These are phyloP conservation scores for Mactra quadrangularis DNA, from an alignment of 1,140 invertebrate species.

Conservation along the genomic window DNA sequence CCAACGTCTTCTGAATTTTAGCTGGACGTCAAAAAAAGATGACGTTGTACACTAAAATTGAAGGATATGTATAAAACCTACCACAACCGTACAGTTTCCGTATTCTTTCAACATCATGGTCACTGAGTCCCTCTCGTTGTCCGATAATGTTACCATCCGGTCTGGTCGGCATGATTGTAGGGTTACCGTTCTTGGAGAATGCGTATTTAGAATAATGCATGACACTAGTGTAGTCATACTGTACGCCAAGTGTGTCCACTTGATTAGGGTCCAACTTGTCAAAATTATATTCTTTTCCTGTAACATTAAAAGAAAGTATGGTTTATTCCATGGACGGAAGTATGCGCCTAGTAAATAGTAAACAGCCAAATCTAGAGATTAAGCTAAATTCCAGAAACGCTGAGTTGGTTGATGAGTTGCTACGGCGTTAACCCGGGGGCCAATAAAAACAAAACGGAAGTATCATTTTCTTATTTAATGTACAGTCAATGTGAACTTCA, in stretches of 20 bases:
- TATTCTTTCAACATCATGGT: constrained; percentile 76
- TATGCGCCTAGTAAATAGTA: too few relatives aligned
- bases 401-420: too few relatives aligned
- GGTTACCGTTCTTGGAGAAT: constrained; percentile 81
- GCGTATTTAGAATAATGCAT: constrained; percentile 85
- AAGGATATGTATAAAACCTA: constrained; percentile 41
- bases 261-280: constrained; percentile 63
- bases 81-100: constrained; percentile 80
- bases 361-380: too few relatives aligned
- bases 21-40: background rate
- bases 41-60: too few relatives aligned
- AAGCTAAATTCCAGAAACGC: too few relatives aligned
- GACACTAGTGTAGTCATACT: constrained; percentile 84
- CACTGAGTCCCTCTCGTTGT: constrained; percentile 77
- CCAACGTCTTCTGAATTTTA: background rate
- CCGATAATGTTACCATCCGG: constrained; percentile 74
- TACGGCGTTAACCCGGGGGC: too few relatives aligned
- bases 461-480: too few relatives aligned
- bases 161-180: constrained; percentile 82
- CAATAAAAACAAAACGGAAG: too few relatives aligned
- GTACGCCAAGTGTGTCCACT: constrained; percentile 70
- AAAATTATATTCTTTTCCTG: constrained; percentile 72
- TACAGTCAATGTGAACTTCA: too few relatives aligned
- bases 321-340: too few relatives aligned
- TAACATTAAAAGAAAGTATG: too few relatives aligned